Conservation (phyloP, 2,888 invertebrate genomes). For the Schizaphis graminum region DNA sequence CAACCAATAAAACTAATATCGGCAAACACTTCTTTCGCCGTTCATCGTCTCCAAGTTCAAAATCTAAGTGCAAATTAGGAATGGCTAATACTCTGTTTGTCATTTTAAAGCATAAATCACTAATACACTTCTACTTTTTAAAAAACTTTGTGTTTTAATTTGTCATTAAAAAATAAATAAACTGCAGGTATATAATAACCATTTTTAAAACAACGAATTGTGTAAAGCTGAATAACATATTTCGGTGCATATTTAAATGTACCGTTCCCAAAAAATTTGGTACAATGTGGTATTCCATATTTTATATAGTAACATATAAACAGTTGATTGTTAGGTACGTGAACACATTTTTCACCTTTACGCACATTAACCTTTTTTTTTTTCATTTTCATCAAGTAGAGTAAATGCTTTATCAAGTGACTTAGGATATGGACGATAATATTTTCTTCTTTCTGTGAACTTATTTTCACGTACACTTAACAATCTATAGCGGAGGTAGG, state of each 20-base stretch:
- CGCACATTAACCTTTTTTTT: background rate
- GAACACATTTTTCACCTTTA: constrained; percentile 1
- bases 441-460: too few species aligned
- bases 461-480: too few species aligned
- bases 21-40: too few species aligned
- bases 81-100: too few species aligned
- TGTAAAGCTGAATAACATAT: background rate
- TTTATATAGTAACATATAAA: background rate
- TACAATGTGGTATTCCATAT: background rate
- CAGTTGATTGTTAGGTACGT: background rate
- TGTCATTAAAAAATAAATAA: background rate
- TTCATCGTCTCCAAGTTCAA: too few species aligned
- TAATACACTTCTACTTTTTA: too few species aligned
- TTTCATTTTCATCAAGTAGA: background rate
- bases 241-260: background rate
- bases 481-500: too few species aligned
- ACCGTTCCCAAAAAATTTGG: background rate
- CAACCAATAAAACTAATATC: too few species aligned
- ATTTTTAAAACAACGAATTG: background rate
- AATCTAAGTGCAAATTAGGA: too few species aligned
- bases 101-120: too few species aligned
- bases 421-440: too few species aligned
- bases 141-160: background rate
- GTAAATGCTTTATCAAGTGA: too few species aligned
- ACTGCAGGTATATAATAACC: background rate